Percentiles rank a stretch among this genome's conserved stretches.
These are phyloP conservation scores for Melanostigma gelatinosum DNA, from an alignment of 2,113 vertebrate genomes.

Conservation along the genomic window DNA sequence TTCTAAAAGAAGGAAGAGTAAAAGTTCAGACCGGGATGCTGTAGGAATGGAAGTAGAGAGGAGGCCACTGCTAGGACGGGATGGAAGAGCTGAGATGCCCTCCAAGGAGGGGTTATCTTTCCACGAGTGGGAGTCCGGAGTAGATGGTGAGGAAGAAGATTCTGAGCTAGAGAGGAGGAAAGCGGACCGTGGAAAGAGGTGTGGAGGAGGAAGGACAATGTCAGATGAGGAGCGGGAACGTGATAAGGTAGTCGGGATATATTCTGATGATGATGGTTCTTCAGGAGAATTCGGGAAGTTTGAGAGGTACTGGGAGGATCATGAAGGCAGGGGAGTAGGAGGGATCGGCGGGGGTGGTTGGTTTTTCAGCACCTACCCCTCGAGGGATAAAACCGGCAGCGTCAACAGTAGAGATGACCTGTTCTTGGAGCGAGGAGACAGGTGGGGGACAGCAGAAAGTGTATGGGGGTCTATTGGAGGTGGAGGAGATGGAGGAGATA, in stretches of 20 bases:
- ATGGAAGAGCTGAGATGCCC: slow-evolving; percentile 69
- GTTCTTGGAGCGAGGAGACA: slow-evolving; percentile 77
- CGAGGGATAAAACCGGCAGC: slow-evolving; percentile 86
- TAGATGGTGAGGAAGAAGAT: slow-evolving; percentile 69
- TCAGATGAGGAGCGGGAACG: slow-evolving; percentile 83
- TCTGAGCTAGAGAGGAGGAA: slow-evolving; percentile 76
- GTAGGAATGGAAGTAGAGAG: slow-evolving; percentile 77
- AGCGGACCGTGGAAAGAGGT: slow-evolving; percentile 65
- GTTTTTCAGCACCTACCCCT: slow-evolving; percentile 91
- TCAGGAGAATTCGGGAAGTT: slow-evolving; percentile 87
- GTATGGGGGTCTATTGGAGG: slow-evolving; percentile 76
- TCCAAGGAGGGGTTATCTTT: slow-evolving; percentile 81
- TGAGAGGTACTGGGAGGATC: slow-evolving; percentile 89
- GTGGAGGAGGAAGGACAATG: slow-evolving; percentile 69
- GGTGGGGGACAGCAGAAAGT: slow-evolving; percentile 74
- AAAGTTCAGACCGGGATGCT: slow-evolving; percentile 79
- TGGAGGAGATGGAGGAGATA: slow-evolving; percentile 42
- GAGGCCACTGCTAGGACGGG: slow-evolving; percentile 76
- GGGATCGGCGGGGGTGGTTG: slow-evolving; percentile 85
- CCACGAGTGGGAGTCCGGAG: slow-evolving; percentile 82
- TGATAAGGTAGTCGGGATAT: slow-evolving; percentile 81
- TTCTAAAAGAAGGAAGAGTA: slow-evolving; percentile 81
- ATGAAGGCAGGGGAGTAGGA: slow-evolving; percentile 82
- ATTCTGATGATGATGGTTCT: slow-evolving; percentile 85
- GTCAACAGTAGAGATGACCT: slow-evolving; percentile 83